phyloP scores from a whole-genome alignment of 2,113 vertebrate species.

The Cochlearius cochlearius region DNA sequence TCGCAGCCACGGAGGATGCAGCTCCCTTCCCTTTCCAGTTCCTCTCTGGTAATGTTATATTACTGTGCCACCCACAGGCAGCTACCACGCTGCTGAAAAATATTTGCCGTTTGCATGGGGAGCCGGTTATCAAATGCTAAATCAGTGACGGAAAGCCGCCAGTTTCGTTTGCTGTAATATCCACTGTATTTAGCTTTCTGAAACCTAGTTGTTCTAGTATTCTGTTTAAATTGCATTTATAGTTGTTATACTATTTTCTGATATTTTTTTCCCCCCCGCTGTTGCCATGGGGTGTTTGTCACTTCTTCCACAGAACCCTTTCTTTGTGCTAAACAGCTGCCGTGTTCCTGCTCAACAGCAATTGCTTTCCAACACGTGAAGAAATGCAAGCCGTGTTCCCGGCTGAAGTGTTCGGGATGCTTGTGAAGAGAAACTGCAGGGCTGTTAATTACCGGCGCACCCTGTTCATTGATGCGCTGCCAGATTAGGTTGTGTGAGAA shows the following conservation, averaged over 20 bases:
- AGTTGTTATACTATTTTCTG: not conserved
- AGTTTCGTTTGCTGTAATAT: not conserved
- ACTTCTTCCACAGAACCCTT: not conserved
- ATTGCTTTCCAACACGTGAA: not conserved
- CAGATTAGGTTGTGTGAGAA: not conserved
- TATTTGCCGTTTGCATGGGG: not conserved
- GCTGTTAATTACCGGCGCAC: not conserved
- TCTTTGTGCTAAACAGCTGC: not conserved
- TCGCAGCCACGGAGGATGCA: accelerated
- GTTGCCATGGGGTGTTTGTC: not conserved
- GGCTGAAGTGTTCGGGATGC: not conserved
- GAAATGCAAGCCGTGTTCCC: not conserved
- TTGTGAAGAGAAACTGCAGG: not conserved
- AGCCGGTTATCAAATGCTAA: not conserved
- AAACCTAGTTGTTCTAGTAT: not conserved
- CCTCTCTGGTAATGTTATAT: not conserved
- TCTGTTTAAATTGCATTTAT: not conserved
- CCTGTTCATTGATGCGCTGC: accelerated
- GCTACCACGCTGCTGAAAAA: not conserved
- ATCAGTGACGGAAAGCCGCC: not conserved
- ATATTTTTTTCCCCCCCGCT: not conserved
- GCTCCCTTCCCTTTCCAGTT: not conserved
- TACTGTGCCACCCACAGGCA: conserved; percentile 53
- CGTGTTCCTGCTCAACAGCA: not conserved
- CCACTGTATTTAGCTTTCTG: not conserved